A percentile compares a stretch with the other conserved stretches of the same genome.
These are phyloP conservation scores for Butastur rufipennis DNA, from an alignment of 2,113 vertebrate genomes.

Conservation along the genomic window DNA sequence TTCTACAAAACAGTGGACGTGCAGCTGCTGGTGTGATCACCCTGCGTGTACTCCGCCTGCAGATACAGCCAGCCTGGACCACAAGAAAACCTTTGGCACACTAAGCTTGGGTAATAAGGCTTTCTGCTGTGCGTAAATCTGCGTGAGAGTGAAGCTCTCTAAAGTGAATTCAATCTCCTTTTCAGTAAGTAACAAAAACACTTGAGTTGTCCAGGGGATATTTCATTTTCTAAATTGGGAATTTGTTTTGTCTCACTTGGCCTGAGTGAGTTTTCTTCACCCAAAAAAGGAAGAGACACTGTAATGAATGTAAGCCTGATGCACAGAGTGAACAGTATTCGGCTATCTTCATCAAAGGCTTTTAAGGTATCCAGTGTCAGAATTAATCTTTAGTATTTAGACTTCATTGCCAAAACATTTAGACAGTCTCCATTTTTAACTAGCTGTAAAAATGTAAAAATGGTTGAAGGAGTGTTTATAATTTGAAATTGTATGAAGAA, in stretches of 20 bases:
- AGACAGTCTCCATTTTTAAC: background rate
- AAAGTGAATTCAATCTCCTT: background rate
- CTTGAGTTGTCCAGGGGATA: conserved; percentile 1
- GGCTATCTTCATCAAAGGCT: background rate
- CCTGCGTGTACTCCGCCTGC: background rate
- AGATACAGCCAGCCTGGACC: background rate
- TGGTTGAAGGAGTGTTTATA: background rate
- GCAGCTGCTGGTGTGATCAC: background rate
- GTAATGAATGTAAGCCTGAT: background rate
- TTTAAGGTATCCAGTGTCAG: conserved; percentile 1
- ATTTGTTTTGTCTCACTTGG: background rate
- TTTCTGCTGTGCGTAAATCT: background rate
- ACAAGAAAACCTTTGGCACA: background rate
- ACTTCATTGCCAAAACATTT: conserved; percentile 2
- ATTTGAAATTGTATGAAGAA: background rate
- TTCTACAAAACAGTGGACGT: background rate
- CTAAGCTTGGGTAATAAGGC: background rate
- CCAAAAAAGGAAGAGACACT: conserved; percentile 52
- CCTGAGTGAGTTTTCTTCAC: conserved; percentile 4
- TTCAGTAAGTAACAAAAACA: background rate
- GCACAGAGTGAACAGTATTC: background rate
- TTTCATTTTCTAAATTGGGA: conserved; percentile 63
- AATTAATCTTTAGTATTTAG: background rate
- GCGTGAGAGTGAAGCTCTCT: background rate
- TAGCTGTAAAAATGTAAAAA: background rate